These are phyloP conservation scores for Leptinotarsa lineolata DNA, from an alignment of 1,140 invertebrate genomes.

Conservation along the genomic window DNA sequence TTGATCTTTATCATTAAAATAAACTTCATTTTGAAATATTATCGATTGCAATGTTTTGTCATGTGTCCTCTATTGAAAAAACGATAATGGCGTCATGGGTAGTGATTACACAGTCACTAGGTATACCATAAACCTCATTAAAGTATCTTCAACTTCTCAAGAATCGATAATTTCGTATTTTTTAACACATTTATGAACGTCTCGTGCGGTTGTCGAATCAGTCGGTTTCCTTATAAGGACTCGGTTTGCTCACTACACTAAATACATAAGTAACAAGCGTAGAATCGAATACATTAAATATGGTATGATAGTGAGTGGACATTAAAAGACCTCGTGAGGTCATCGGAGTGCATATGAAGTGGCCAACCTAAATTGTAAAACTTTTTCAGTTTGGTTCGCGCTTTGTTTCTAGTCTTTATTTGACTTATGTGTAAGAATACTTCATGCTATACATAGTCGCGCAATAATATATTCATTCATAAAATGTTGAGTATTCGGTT, in stretches of 20 bases:
- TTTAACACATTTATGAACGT: neutral
- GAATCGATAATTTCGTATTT: constrained; percentile 6
- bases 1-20: no score
- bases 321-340: neutral
- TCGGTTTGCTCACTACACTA: neutral
- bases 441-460: no score
- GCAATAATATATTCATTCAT: no score
- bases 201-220: neutral
- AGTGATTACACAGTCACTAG: no score
- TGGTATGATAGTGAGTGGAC: neutral
- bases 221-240: neutral
- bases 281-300: neutral
- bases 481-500: no score
- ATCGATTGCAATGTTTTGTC: no score
- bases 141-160: constrained; percentile 1
- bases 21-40: no score
- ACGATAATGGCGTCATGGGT: no score
- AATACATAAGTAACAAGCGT: constrained; percentile 6
- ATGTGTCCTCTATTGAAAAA: no score
- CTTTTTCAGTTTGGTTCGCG: no score
- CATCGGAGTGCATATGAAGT: neutral
- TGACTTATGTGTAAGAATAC: no score
- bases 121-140: neutral
- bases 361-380: neutral
- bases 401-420: no score